Evolutionary conservation across 2,113 vertebrate species (phyloP), one percentile per base, ranked within the genome.

Genomic region (Nyctereutes procyonoides): DNA sequence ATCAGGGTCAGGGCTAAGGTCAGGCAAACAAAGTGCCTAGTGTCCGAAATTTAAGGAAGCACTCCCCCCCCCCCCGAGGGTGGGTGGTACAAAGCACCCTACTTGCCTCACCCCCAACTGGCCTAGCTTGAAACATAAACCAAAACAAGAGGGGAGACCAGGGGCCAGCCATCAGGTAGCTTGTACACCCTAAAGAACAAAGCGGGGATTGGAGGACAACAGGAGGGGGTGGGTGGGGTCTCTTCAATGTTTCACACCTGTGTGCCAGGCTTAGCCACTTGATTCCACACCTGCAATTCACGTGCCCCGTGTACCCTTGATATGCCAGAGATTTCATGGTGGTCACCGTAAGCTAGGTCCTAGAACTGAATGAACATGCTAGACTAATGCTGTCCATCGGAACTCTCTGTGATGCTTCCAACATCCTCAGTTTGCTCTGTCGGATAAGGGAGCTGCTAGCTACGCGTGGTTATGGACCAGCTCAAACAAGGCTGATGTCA

Each of bases 381-480:
- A 69, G 60, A 74, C 58, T 26, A 26, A 58, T 0, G 3, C 58
- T 51, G 22, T 35, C n/a, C 71, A 19, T 1, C 0, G 22, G 89
- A 82, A 28, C 20, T 74, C 88, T 43, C 80, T 22, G 15, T 1
- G 26, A n/a, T 9, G 32, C 65, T 76, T 43, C 19, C 22, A 62
- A 51, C 22, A 51, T 10, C 74, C 56, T 74, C 32, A 24, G 1
- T 35, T 17, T 16, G 43, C 22, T 2, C 67, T 32, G 11, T 55
- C 56, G 71, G 12, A 2, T 67, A 28, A 8, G 48, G 32, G 12
- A 62, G 76, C 63, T 38, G 48, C 56, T 55, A n/a, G 55, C 30
- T 28, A 80, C 28, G 30, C 1, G 32, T 6, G 5, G 28, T 28
- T 90, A 26, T 4, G 51, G 20, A 80, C 38, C 73, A 32, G 32